Conservation (phyloP, 2,113 vertebrate genomes). For the Caranx ignobilis region DNA sequence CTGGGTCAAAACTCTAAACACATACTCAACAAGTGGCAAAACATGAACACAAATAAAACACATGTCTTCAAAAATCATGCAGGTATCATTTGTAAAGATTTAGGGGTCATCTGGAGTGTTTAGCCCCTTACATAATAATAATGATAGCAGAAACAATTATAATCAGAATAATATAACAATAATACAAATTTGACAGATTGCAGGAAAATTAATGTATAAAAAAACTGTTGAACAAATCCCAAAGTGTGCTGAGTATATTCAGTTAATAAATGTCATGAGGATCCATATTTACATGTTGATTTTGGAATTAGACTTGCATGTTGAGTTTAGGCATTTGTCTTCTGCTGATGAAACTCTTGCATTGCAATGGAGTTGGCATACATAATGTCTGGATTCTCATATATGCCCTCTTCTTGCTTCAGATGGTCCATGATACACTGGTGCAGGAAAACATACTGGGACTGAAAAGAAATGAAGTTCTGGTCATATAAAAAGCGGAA, state of each 20-base stretch:
- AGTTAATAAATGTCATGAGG: not conserved
- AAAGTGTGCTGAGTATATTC: not conserved
- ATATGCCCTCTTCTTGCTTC: constrained; percentile 54
- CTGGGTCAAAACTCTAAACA: too few relatives aligned
- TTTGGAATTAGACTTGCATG: too few relatives aligned
- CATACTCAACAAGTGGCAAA: too few relatives aligned
- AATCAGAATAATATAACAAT: not conserved
- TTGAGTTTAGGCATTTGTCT: not conserved
- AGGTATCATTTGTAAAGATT: constrained; percentile 16
- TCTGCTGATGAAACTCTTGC: constrained; percentile 20
- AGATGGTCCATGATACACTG: constrained; percentile 85
- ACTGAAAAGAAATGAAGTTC: constrained; percentile 69
- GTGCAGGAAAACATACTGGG: constrained; percentile 90
- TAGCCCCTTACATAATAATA: not conserved
- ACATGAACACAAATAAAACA: too few relatives aligned
- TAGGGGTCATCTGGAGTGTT: constrained; percentile 19
- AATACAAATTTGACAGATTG: not conserved
- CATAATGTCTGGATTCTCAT: constrained; percentile 75
- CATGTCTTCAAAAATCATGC: too few relatives aligned
- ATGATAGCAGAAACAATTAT: not conserved
- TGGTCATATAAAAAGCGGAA: constrained; percentile 31
- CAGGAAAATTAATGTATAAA: not conserved
- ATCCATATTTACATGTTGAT: constrained; percentile 8
- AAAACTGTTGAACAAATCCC: constrained; percentile 31
- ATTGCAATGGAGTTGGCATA: constrained; percentile 80